Base-by-base conservation (phyloP, 2,888 invertebrate species). In the Monoplex corrugatus region DNA sequence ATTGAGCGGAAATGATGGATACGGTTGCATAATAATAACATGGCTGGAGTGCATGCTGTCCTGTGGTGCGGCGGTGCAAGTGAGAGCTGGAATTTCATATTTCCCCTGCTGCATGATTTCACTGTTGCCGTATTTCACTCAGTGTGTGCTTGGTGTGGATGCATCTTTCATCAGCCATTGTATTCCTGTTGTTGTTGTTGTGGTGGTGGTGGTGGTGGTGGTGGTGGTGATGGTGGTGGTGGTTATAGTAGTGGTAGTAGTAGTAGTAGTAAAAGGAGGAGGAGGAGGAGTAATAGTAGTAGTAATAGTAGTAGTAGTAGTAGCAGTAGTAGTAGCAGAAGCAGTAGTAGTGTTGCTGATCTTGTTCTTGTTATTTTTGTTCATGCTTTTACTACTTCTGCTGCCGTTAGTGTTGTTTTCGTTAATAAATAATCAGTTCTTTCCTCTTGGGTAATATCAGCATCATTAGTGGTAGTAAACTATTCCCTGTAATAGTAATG, bases 1-100 rank as follows among this genome's bases (percentile, higher is more conserved):
- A 78, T 78, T 19, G 78, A 78, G 78, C 78, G 78, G 78, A 78
- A 78, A 43, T 78, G 78, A 78, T 43, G 43, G 40, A 78, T 78
- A 78, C 19, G 43, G 40, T 78, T 78, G 78, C 78, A 28, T 43
- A 40, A 78, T 43, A 43, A 40, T 35, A 57, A 78, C 78, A 35
- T 35, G 19, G 19, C 78, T 78, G 28, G 23, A 3, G 63, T 63
- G 63, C 63, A 23, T 63, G 63, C 50, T 16, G 57, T 28, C 57
- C 19, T 57, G 57, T n/a, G n/a, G n/a, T n/a, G n/a, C n/a, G n/a
- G n/a, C n/a, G n/a, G n/a, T n/a, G n/a, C n/a, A n/a, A n/a, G n/a
- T n/a, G n/a, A n/a, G n/a, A n/a, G n/a, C n/a, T n/a, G n/a, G n/a
- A n/a, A n/a, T n/a, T n/a, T n/a, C n/a, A n/a, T n/a, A n/a, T n/a